Conservation (phyloP, 2,888 invertebrate species). For the Rotaria sp. region DNA sequence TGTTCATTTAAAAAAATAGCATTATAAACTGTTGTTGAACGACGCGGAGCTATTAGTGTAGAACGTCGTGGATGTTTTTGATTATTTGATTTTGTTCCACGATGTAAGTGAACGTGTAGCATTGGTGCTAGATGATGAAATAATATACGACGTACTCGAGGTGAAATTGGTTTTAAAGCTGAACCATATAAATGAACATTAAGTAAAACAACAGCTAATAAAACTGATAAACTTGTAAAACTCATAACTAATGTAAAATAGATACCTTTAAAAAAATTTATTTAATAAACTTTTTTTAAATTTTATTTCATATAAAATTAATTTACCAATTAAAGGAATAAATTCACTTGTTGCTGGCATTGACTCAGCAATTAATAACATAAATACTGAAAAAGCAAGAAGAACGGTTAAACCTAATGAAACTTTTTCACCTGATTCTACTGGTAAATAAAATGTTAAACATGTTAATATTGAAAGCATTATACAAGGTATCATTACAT, state of each 20-base stretch:
- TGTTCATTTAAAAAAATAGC: background rate
- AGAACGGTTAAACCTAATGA: conserved; percentile 60
- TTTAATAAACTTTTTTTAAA: background rate
- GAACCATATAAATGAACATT: conserved; percentile 58
- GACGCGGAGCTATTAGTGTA: background rate
- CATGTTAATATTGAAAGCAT: conserved; percentile 63
- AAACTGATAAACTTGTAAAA: conserved; percentile 60
- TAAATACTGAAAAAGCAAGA: conserved; percentile 61
- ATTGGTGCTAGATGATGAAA: background rate
- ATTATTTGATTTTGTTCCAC: background rate
- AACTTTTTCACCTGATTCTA: conserved; percentile 60
- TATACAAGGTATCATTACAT: conserved; percentile 61
- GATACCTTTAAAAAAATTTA: conserved; percentile 56
- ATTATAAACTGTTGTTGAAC: conserved; percentile 5
- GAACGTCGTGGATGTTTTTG: background rate
- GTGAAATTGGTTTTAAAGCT: background rate
- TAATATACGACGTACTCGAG: background rate
- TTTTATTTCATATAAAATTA: background rate
- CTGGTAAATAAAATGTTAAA: conserved; percentile 59
- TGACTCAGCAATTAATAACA: conserved; percentile 61
- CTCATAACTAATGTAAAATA: conserved; percentile 61
- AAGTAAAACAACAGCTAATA: conserved; percentile 60
- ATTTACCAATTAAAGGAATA: conserved; percentile 59
- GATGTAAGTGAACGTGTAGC: background rate
- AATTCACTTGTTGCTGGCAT: conserved; percentile 61